phyloP scores from a whole-genome alignment of 2,888 invertebrate genomes.

The Drosophila percnosoma region DNA sequence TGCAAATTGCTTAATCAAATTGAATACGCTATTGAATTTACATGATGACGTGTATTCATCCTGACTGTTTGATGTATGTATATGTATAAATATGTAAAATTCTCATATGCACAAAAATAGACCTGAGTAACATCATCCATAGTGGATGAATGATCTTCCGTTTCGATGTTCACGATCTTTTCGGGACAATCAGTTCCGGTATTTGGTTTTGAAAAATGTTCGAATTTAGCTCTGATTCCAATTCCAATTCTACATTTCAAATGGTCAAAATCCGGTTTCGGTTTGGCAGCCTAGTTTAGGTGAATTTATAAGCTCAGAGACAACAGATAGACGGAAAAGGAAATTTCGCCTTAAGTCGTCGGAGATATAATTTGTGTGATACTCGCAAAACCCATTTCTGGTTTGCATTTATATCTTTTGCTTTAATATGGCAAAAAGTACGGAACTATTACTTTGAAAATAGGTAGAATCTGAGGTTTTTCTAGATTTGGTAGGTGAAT shows the following conservation, averaged over 20 bases:
- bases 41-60: neutral
- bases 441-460: neutral
- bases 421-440: neutral
- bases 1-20: conserved; percentile 26
- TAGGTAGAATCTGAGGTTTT: neutral
- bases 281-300: neutral
- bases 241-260: neutral
- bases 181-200: neutral
- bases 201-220: neutral
- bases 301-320: neutral
- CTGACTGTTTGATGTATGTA: neutral
- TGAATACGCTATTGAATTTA: conserved; percentile 29
- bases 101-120: neutral
- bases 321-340: neutral
- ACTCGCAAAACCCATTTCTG: neutral
- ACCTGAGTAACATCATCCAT: neutral
- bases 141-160: neutral
- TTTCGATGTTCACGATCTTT: neutral
- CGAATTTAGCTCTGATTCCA: neutral
- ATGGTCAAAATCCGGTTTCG: neutral
- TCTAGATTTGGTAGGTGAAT: neutral
- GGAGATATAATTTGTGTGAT: neutral
- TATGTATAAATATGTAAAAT: neutral
- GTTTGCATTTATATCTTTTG: neutral
- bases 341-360: neutral